These are phyloP conservation scores for Cyaniris semiargus DNA, from an alignment of 2,888 invertebrate genomes.

Conservation along the genomic window DNA sequence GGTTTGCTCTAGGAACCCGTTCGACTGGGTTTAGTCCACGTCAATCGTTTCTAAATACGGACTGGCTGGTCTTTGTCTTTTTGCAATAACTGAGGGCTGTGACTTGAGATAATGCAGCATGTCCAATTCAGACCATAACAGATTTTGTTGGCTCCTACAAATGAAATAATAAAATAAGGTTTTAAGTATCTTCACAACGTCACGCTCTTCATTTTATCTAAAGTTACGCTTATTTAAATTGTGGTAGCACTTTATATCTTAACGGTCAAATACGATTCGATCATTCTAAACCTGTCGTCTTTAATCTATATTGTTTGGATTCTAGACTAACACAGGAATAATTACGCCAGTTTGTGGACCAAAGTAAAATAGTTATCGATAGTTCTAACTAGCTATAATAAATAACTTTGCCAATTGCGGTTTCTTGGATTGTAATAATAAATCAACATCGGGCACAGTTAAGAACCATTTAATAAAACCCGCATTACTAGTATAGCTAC, in stretches of 20 bases:
- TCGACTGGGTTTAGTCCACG: conserved; percentile 2
- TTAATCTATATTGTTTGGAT: neutral
- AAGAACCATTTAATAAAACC: conserved; percentile 10
- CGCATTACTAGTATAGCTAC: neutral
- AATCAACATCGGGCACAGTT: conserved; percentile 17
- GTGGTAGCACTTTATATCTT: neutral
- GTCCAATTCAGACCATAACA: neutral
- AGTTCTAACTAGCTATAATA: neutral
- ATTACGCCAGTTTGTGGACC: neutral
- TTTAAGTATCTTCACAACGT: neutral
- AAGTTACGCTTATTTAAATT: neutral
- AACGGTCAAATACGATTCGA: too few species aligned
- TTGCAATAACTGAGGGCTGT: neutral
- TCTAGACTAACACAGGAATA: neutral
- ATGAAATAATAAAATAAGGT: neutral
- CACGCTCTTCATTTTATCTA: neutral
- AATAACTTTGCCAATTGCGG: neutral
- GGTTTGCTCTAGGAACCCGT: neutral
- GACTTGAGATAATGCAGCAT: neutral
- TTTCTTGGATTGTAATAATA: conserved; percentile 17
- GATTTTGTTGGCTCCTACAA: neutral
- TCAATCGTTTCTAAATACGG: conserved; percentile 8
- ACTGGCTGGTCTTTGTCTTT: conserved; percentile 2
- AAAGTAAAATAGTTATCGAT: neutral
- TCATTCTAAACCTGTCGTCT: neutral